phyloP scores from a whole-genome alignment of 2,888 invertebrate species.

The Drymonia ruficornis region DNA sequence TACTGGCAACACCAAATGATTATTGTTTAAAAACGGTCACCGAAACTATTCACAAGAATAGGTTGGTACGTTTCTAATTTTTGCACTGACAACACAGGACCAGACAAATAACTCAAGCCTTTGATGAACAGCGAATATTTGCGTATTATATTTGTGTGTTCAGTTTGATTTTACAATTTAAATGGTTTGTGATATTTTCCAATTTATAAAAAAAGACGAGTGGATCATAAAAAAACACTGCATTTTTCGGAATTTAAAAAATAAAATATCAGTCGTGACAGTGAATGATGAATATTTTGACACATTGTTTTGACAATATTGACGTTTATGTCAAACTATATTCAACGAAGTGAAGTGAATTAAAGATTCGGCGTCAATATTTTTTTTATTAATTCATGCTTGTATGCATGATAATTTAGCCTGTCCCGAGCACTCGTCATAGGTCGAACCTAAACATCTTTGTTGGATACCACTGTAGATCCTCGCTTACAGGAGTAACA shows the following conservation, averaged over 20 bases:
- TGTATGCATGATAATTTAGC: too few species aligned
- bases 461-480: too few species aligned
- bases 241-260: constrained; percentile 32
- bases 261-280: constrained; percentile 10
- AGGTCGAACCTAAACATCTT: too few species aligned
- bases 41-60: background rate
- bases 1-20: background rate
- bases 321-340: background rate
- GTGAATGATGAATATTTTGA: background rate
- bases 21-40: background rate
- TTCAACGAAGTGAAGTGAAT: too few species aligned
- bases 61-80: background rate
- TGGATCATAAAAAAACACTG: constrained; percentile 22
- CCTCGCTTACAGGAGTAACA: too few species aligned
- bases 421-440: too few species aligned
- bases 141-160: too few species aligned
- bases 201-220: background rate
- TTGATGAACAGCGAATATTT: background rate
- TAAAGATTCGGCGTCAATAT: too few species aligned
- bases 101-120: background rate
- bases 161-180: background rate
- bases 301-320: background rate
- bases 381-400: too few species aligned
- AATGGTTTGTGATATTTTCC: constrained; percentile 3
- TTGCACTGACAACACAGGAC: background rate